Percentiles rank a stretch among this genome's conserved stretches.
Evolutionary conservation across 2,113 vertebrate genomes (phyloP).

Genomic region (Heptranchias perlo): DNA sequence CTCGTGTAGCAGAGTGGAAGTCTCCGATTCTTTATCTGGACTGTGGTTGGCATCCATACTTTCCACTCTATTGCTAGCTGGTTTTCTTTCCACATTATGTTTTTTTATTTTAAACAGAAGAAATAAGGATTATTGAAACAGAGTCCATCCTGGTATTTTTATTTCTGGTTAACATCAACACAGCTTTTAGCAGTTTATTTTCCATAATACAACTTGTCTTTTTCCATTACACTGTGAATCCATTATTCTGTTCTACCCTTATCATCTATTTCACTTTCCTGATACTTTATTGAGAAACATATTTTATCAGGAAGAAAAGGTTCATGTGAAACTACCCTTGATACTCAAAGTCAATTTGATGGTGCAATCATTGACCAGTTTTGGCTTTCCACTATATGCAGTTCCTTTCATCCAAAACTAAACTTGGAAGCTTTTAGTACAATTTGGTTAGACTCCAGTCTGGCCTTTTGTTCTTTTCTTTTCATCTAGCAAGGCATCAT

Average conservation of each 20-base stretch:
- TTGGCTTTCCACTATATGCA: not conserved
- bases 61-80: conserved; percentile 13
- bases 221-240: conserved; percentile 16
- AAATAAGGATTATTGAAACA: not conserved
- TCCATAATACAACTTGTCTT: conserved; percentile 8
- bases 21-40: not conserved
- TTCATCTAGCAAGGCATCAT: not conserved
- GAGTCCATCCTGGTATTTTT: conserved; percentile 8
- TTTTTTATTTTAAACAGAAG: not conserved
- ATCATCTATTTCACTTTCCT: not conserved
- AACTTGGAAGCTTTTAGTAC: not conserved
- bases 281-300: not conserved
- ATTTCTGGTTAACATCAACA: conserved; percentile 9
- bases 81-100: conserved; percentile 16
- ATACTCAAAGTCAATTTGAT: not conserved
- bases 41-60: not conserved
- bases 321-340: not conserved
- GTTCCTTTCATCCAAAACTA: not conserved
- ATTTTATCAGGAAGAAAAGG: not conserved
- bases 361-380: not conserved
- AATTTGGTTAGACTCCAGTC: not conserved
- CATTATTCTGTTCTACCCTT: not conserved
- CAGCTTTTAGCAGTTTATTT: conserved; percentile 13
- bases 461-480: not conserved
- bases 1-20: not conserved